Evolutionary conservation across 2,113 vertebrate species (phyloP).

Genomic region (Elanoides forficatus): DNA sequence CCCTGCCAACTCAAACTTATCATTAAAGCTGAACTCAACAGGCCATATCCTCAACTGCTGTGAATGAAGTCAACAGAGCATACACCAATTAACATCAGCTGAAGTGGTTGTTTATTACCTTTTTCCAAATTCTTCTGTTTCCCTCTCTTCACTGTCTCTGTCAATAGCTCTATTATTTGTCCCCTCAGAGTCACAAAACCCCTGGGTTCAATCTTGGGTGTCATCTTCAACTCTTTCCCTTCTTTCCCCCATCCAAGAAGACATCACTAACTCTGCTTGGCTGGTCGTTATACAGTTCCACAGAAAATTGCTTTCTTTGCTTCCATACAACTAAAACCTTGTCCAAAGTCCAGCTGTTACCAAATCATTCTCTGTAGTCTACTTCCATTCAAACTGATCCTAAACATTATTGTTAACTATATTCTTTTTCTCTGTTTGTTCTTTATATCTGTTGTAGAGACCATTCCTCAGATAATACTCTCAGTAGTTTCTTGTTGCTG

Average conservation of each 20-base stretch:
- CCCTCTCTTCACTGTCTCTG: not conserved
- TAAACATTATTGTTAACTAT: not conserved
- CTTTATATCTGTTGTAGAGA: not conserved
- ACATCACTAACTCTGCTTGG: not conserved
- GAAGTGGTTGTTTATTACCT: not conserved
- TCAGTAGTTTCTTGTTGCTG: not conserved
- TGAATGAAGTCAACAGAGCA: not conserved
- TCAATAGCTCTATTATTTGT: not conserved
- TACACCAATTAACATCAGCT: not conserved
- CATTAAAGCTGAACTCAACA: not conserved
- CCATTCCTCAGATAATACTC: not conserved
- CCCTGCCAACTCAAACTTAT: not conserved
- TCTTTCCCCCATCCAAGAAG: not conserved
- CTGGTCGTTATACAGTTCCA: not conserved
- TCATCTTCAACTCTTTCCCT: not conserved
- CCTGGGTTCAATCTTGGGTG: not conserved
- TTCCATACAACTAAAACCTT: not conserved
- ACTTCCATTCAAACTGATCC: not conserved
- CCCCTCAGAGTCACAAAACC: not conserved
- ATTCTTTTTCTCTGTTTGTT: not conserved
- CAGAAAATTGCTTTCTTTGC: not conserved
- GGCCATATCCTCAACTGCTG: not conserved
- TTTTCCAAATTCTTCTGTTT: not conserved
- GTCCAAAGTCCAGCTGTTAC: not conserved
- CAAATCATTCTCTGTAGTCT: not conserved